Evolutionary conservation across 1,140 invertebrate species (phyloP).

Genomic region (Danaus plexippus): DNA sequence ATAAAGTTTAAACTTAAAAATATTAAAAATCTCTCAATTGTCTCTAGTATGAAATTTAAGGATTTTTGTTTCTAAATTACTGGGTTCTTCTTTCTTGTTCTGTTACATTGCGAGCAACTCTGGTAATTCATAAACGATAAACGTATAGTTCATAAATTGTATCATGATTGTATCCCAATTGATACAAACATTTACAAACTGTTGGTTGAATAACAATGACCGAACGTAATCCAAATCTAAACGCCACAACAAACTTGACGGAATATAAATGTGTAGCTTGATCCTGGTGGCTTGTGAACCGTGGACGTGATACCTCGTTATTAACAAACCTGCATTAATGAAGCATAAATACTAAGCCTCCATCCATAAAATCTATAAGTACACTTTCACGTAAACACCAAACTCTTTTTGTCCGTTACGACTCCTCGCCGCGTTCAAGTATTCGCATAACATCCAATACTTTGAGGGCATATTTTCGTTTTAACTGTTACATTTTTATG

Average conservation of each 20-base stretch:
- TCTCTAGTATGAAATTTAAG: too few relatives aligned
- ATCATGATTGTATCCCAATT: conserved; percentile 60
- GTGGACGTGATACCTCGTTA: conserved; percentile 63
- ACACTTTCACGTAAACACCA: conserved; percentile 40
- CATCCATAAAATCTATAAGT: conserved; percentile 18
- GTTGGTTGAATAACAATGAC: conserved; percentile 64
- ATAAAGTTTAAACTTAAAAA: too few relatives aligned
- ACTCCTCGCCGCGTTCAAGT: conserved; percentile 28
- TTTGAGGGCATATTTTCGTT: conserved; percentile 44
- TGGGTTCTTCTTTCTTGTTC: too few relatives aligned
- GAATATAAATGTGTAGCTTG: conserved; percentile 64
- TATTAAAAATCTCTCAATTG: too few relatives aligned
- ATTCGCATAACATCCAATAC: conserved; percentile 42
- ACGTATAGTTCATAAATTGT: conserved; percentile 41
- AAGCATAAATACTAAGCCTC: conserved; percentile 58
- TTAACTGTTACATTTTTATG: conserved; percentile 47
- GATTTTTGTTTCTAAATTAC: too few relatives aligned
- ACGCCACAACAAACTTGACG: conserved; percentile 55
- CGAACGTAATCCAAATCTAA: conserved; percentile 69
- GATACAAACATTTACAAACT: conserved; percentile 48
- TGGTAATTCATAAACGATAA: conserved; percentile 30
- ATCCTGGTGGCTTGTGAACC: conserved; percentile 63
- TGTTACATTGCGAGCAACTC: too few relatives aligned
- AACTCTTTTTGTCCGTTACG: conserved; percentile 28
- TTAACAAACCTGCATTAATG: conserved; percentile 66